Evolutionary conservation across 2,888 invertebrate species (phyloP).

Genomic region (Lordiphosa fenestrarum): DNA sequence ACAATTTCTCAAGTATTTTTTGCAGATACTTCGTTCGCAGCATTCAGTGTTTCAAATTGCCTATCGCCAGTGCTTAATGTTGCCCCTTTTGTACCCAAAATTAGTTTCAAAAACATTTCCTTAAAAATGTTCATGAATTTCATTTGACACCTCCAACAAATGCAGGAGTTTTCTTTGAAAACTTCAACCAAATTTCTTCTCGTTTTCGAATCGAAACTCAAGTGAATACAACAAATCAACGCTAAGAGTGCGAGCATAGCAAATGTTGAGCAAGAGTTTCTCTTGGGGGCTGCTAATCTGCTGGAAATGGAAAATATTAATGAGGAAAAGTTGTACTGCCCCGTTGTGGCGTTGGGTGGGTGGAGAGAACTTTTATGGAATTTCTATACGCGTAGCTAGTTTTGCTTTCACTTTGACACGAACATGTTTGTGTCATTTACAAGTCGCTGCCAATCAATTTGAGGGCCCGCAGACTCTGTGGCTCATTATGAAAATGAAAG

Average conservation of each 20-base stretch:
- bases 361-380: constrained; percentile 49
- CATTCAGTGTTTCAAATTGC: too few species aligned
- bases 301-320: constrained; percentile 69
- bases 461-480: constrained; percentile 24
- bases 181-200: constrained; percentile 6
- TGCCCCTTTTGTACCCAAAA: too few species aligned
- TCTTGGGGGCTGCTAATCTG: constrained; percentile 53
- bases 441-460: constrained; percentile 46
- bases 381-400: constrained; percentile 42
- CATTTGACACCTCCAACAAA: constrained; percentile 26
- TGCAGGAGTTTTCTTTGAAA: constrained; percentile 1
- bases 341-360: background rate
- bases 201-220: constrained; percentile 22
- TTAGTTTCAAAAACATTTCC: background rate
- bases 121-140: constrained; percentile 13
- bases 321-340: constrained; percentile 61
- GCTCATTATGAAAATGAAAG: constrained; percentile 70
- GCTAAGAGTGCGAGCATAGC: constrained; percentile 11
- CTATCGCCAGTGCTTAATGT: too few species aligned
- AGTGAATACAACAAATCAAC: constrained; percentile 50
- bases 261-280: constrained; percentile 22
- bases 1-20: too few species aligned
- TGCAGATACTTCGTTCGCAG: too few species aligned
- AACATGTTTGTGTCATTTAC: constrained; percentile 46
- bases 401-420: constrained; percentile 9